Conservation (phyloP, 2,888 invertebrate species). For the Parapristionchus giblindavisi region DNA sequence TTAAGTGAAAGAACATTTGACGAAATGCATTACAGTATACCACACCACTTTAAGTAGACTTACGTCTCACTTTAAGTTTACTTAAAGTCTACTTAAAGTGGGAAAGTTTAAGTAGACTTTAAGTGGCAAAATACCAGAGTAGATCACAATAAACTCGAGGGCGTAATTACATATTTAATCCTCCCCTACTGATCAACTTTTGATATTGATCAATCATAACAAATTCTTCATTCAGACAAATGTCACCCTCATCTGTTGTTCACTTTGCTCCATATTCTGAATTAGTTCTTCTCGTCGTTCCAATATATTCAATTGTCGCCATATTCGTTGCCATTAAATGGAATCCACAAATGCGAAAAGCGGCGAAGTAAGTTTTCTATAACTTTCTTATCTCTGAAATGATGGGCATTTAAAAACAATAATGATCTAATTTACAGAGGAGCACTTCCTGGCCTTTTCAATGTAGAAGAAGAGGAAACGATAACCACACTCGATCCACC, state of each 20-base stretch:
- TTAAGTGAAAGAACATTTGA: too few species aligned
- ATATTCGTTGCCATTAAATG: slow-evolving; percentile 49
- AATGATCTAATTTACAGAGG: slow-evolving; percentile 40
- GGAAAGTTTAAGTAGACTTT: background rate
- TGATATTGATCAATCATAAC: background rate
- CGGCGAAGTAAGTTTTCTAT: slow-evolving; percentile 42
- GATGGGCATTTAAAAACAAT: background rate
- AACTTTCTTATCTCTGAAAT: too few species aligned
- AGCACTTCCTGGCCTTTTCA: slow-evolving; percentile 51
- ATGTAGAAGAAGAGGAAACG: slow-evolving; percentile 12
- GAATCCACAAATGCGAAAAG: slow-evolving; percentile 48
- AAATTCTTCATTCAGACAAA: background rate
- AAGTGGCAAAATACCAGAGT: background rate
- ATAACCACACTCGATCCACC: background rate
- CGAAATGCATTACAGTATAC: too few species aligned
- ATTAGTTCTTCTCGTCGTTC: slow-evolving; percentile 53
- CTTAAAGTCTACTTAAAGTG: background rate
- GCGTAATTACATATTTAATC: too few species aligned
- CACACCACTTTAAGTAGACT: too few species aligned
- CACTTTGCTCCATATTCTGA: slow-evolving; percentile 54
- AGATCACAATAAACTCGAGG: too few species aligned
- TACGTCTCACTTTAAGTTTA: too few species aligned
- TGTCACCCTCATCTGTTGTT: slow-evolving; percentile 33
- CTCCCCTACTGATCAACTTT: background rate
- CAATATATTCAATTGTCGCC: slow-evolving; percentile 51